Percentiles rank a stretch among this genome's conserved stretches.
These are phyloP conservation scores for Ceratitis capitata DNA, from an alignment of 1,140 invertebrate species.

Conservation along the genomic window DNA sequence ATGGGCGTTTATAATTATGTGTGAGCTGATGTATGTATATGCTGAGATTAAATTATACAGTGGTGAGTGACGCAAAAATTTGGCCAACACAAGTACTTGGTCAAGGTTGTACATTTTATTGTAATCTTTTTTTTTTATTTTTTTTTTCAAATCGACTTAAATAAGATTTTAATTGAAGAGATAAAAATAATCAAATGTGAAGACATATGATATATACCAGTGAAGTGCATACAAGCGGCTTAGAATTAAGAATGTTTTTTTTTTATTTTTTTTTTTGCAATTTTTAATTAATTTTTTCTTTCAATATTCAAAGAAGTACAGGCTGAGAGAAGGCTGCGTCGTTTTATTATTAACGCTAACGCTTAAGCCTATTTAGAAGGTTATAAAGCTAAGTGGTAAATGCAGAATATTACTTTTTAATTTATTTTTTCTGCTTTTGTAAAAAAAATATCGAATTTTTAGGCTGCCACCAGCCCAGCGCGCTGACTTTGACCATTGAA, in stretches of 20 bases:
- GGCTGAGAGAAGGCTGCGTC: too few species aligned
- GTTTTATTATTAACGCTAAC: neutral
- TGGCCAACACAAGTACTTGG: neutral
- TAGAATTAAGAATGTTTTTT: neutral
- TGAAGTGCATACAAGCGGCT: neutral
- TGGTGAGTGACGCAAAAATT: neutral
- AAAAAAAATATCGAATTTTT: neutral
- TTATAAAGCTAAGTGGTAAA: neutral
- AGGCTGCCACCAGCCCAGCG: neutral
- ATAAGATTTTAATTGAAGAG: neutral
- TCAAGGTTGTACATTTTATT: neutral
- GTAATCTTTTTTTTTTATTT: neutral
- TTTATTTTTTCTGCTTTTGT: neutral
- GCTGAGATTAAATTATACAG: neutral
- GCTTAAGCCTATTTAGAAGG: neutral
- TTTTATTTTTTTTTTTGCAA: too few species aligned
- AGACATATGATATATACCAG: too few species aligned
- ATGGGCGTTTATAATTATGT: neutral
- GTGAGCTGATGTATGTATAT: neutral
- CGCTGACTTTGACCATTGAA: constrained; percentile 31
- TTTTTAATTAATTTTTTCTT: too few species aligned
- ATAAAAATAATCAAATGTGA: neutral
- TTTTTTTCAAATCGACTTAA: neutral
- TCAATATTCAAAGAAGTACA: too few species aligned
- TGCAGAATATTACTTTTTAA: neutral